phyloP scores from a whole-genome alignment of 2,113 vertebrate genomes.

The Chrysemys picta region DNA sequence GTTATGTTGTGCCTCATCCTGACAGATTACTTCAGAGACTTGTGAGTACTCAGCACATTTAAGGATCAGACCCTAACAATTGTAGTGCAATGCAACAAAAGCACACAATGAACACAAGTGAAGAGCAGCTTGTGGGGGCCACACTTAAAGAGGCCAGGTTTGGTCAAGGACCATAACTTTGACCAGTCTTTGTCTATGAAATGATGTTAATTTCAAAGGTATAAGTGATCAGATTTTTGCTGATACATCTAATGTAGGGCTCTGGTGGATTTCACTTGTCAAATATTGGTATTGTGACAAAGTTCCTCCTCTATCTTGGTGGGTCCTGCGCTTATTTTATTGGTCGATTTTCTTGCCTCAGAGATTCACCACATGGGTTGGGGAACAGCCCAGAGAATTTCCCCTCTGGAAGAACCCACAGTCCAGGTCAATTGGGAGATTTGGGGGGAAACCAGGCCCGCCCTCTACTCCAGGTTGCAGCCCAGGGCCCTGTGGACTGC shows the following conservation, averaged over 20 bases:
- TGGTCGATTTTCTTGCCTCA: too few relatives aligned
- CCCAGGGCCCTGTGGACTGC: too few relatives aligned
- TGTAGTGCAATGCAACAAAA: neutral
- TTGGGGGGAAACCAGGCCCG: too few relatives aligned
- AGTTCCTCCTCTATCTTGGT: too few relatives aligned
- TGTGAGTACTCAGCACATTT: neutral
- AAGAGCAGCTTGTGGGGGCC: neutral
- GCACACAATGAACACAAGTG: neutral
- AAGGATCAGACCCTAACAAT: neutral
- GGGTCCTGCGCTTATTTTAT: too few relatives aligned
- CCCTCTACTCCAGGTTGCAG: too few relatives aligned
- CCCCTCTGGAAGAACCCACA: too few relatives aligned
- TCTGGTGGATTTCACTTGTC: neutral
- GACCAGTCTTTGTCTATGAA: neutral
- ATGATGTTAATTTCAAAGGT: neutral
- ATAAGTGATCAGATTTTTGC: rapidly evolving
- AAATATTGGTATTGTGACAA: neutral
- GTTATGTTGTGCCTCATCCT: neutral
- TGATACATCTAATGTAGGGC: neutral
- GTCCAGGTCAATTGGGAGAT: too few relatives aligned
- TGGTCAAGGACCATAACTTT: neutral
- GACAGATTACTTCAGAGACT: neutral
- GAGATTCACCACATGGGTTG: too few relatives aligned
- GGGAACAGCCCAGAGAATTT: too few relatives aligned
- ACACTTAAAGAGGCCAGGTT: neutral